A percentile compares a stretch with the other conserved stretches of the same genome.
Conservation (phyloP, 1,140 invertebrate species). For the Drosophila varians region DNA sequence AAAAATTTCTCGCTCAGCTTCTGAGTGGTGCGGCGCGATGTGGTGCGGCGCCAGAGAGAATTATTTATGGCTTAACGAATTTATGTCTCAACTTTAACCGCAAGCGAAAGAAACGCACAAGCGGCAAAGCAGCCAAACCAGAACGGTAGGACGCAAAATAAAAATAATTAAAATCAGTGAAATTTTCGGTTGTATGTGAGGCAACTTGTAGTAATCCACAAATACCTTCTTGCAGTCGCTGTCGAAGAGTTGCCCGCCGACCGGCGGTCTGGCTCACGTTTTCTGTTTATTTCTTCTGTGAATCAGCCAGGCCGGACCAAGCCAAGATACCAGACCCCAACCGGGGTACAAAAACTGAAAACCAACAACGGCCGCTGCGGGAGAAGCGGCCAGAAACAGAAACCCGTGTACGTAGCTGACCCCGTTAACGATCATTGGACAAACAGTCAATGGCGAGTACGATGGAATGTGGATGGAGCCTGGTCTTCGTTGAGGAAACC, state of each 20-base stretch:
- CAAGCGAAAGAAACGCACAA: slow-evolving; percentile 35
- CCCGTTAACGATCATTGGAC: slow-evolving; percentile 61
- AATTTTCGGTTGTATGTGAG: slow-evolving; percentile 58
- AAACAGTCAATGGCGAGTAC: slow-evolving; percentile 49
- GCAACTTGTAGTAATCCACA: slow-evolving; percentile 27
- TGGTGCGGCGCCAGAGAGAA: slow-evolving; percentile 55
- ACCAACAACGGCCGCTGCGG: slow-evolving; percentile 21
- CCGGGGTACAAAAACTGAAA: slow-evolving; percentile 7
- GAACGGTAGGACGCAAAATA: slow-evolving; percentile 64
- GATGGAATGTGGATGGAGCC: slow-evolving; percentile 42
- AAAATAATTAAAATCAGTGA: slow-evolving; percentile 78
- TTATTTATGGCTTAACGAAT: slow-evolving; percentile 74
- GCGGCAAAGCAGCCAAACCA: slow-evolving; percentile 59
- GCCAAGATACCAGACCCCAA: slow-evolving; percentile 16
- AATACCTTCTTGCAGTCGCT: slow-evolving; percentile 41
- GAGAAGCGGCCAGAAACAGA: slow-evolving; percentile 10
- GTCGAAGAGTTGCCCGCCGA: slow-evolving; percentile 12
- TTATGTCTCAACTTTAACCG: slow-evolving; percentile 75
- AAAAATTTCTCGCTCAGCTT: slow-evolving; percentile 78
- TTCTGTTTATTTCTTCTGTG: slow-evolving; percentile 22
- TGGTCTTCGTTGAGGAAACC: slow-evolving; percentile 15
- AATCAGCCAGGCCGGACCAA: slow-evolving; percentile 36
- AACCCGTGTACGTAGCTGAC: slow-evolving; percentile 54
- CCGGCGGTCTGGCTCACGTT: slow-evolving; percentile 32
- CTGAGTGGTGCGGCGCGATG: slow-evolving; percentile 42